Evolutionary conservation across 2,888 invertebrate genomes (phyloP).

Genomic region (Mystacides longicornis): DNA sequence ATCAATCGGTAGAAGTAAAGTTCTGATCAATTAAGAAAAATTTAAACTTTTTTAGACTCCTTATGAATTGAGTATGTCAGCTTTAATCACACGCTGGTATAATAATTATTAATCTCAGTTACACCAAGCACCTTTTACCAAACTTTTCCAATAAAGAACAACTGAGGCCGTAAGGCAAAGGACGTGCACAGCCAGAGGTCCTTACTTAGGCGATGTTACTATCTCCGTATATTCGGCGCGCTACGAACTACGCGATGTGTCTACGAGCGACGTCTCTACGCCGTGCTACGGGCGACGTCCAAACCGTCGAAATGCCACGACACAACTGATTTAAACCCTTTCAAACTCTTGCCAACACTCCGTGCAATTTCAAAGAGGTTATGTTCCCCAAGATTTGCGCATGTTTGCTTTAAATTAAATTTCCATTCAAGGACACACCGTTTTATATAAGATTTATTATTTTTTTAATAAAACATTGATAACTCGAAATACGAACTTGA

Average conservation of each 20-base stretch:
- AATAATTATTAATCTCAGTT: slow-evolving; percentile 21
- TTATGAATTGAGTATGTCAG: too few relatives aligned
- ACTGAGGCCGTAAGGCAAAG: slow-evolving; percentile 13
- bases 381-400: background rate
- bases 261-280: background rate
- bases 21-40: too few relatives aligned
- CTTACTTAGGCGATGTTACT: background rate
- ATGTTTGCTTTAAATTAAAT: background rate
- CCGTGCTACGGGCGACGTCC: slow-evolving; percentile 5
- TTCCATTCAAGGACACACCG: background rate
- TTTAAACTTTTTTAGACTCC: too few relatives aligned
- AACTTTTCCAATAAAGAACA: slow-evolving; percentile 22
- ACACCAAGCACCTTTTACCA: slow-evolving; percentile 21
- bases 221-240: background rate
- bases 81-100: slow-evolving; percentile 23
- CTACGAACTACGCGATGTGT: background rate
- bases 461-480: too few relatives aligned
- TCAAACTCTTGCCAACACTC: background rate
- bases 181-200: slow-evolving; percentile 16
- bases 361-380: background rate
- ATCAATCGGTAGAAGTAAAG: too few relatives aligned
- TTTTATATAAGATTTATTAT: background rate
- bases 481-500: too few relatives aligned
- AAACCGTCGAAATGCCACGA: slow-evolving; percentile 11
- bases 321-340: slow-evolving; percentile 17